Evolutionary conservation across 2,888 invertebrate species (phyloP), one percentile per base, ranked within the genome.

Genomic region (Polymixis lichenea): DNA sequence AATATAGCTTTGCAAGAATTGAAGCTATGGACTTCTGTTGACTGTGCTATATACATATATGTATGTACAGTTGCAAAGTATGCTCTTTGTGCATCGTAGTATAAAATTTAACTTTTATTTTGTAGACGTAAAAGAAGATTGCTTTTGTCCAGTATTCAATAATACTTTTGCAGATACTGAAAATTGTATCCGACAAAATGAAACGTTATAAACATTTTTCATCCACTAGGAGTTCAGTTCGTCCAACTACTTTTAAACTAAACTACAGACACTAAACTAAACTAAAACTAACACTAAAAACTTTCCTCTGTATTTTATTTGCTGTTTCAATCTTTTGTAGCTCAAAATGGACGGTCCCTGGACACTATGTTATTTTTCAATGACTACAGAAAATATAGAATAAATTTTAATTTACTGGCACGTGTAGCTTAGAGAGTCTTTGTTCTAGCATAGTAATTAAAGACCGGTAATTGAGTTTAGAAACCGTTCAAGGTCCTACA

Each of bases 61-160:
- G 22, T 7, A 46, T 15, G 5, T 66, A 17, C 32, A n/a, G 32
- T 49, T 56, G 56, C 62, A 65, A 55, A 60, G 28, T 69, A 61
- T 32, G 32, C 55, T 51, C 49, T 70, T 56, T 56, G 49, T 51
- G 32, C 49, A 51, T 78, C 32, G 19, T n/a, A 64, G 19, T 38
- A 64, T 76, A 49, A 53, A 32, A 56, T 65, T 8, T 32, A 32
- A 66, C 25, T n/a, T 83, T 25, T 78, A 83, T 70, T 66, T 83
- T 56, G n/a, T 15, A 51, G 11, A 32, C 38, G 22, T 70, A 55
- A 62, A 32, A 55, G 53, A 72, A 68, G 0, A 79, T 78, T 72
- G 73, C 67, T 60, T 60, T 58, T 62, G 22, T 72, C n/a, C 28
- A 51, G 15, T 71, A 56, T 83, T 66, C 66, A 64, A 72, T 61